Evolutionary conservation across 2,797 vertebrate species (phyloP).

Genomic region (Macroramphosus scolopax): DNA sequence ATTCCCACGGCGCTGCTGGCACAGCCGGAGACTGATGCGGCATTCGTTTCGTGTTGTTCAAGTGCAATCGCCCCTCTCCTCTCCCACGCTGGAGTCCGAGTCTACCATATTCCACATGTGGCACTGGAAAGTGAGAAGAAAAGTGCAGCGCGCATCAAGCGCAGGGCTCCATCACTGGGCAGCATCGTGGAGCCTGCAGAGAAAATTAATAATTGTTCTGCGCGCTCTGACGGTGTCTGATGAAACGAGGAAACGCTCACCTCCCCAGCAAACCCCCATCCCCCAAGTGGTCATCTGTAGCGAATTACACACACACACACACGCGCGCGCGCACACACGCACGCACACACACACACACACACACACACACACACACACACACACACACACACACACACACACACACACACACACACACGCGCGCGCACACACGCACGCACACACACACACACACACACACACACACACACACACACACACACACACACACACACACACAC

Average conservation of each 20-base stretch:
- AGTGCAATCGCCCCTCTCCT: constrained; percentile 43
- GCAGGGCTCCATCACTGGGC: constrained; percentile 27
- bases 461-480: too few species aligned
- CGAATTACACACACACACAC: constrained; percentile 65
- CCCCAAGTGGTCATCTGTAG: constrained; percentile 81
- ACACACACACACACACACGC: too few species aligned
- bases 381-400: too few species aligned
- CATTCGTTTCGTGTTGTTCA: constrained; percentile 55
- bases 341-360: constrained; percentile 7
- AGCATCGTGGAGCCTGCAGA: too few species aligned
- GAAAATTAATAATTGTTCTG: too few species aligned
- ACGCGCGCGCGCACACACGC: constrained; percentile 1
- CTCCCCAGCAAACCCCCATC: constrained; percentile 64
- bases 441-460: too few species aligned
- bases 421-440: too few species aligned
- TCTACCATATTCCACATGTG: constrained; percentile 56
- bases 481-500: too few species aligned
- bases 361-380: too few species aligned
- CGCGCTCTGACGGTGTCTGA: constrained; percentile 44
- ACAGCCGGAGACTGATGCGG: constrained; percentile 21
- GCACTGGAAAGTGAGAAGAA: constrained; percentile 9
- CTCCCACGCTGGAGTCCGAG: constrained; percentile 24
- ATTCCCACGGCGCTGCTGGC: constrained; percentile 67
- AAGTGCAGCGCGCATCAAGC: constrained; percentile 1
- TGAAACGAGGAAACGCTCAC: constrained; percentile 57